A percentile compares a stretch with the other conserved stretches of the same genome.
Conservation (phyloP, 92 coral and sea anemone genomes). For the Montipora capitata region DNA sequence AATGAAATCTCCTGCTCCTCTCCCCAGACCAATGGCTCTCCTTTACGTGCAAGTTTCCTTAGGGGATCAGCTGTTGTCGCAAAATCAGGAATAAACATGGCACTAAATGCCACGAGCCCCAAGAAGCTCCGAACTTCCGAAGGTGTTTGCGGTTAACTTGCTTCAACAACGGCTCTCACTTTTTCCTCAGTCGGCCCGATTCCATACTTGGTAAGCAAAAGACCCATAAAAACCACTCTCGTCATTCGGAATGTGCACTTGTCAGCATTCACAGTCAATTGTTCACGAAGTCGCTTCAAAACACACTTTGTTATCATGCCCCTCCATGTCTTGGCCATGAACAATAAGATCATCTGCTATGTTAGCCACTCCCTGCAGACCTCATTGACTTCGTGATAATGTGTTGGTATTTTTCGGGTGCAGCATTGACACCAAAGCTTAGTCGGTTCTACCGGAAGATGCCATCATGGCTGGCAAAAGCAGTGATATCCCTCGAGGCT, state of each 20-base stretch:
- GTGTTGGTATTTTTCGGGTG: no score
- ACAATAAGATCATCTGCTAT: not conserved
- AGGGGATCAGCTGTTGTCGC: no score
- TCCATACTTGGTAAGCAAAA: constrained; percentile 1
- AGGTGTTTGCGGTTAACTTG: constrained; percentile 18
- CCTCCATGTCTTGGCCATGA: constrained; percentile 26
- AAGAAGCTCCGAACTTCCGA: constrained; percentile 56
- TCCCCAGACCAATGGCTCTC: no score
- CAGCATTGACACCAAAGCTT: no score
- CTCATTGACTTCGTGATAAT: no score
- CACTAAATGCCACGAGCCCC: not conserved
- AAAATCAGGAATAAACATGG: constrained; percentile 53
- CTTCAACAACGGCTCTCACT: no score
- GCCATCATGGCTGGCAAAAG: constrained; percentile 34
- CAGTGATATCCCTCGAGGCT: constrained; percentile 54
- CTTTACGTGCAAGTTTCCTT: no score
- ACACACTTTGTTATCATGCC: not conserved
- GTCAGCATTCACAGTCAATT: not conserved
- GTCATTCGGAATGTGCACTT: constrained; percentile 34
- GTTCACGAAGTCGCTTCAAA: not conserved
- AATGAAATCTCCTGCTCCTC: no score
- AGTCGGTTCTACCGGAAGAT: not conserved
- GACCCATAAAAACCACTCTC: constrained; percentile 51
- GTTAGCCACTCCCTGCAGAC: constrained; percentile 20
- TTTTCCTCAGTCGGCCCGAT: no score